Percentiles rank a stretch among this genome's conserved stretches.
Conservation (phyloP, 30 jellyfish, hydroid and myxozoan genomes). For the Catostylus mosaicus region DNA sequence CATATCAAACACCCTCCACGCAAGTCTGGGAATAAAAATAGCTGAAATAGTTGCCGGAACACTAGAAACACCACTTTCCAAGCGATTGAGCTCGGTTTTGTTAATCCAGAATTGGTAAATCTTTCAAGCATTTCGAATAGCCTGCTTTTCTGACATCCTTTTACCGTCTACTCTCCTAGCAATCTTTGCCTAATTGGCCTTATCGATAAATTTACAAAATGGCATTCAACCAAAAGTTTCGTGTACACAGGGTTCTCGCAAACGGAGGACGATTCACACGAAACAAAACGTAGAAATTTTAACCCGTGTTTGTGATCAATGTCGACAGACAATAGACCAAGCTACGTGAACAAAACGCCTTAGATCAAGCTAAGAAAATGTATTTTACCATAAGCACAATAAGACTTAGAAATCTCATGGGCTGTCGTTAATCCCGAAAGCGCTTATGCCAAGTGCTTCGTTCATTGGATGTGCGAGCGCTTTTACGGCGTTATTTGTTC, state of each 20-base stretch:
- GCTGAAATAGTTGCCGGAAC: constrained; percentile 45
- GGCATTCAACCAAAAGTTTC: constrained; percentile 65
- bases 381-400: constrained; percentile 58
- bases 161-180: constrained; percentile 41
- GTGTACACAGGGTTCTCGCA: constrained; percentile 42
- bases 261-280: constrained; percentile 21
- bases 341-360: constrained; percentile 50
- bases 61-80: constrained; percentile 23
- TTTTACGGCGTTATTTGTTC: constrained; percentile 52
- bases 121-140: constrained; percentile 66
- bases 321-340: constrained; percentile 62
- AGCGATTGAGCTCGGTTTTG: constrained; percentile 46
- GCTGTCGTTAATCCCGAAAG: constrained; percentile 61
- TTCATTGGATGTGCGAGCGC: constrained; percentile 31
- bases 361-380: constrained; percentile 47
- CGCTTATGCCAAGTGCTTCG: constrained; percentile 59
- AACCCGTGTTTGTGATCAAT: constrained; percentile 35
- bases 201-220: constrained; percentile 49
- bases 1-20: constrained; percentile 27
- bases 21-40: constrained; percentile 20
- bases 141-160: constrained; percentile 67
- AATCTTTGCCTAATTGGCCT: constrained; percentile 72
- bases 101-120: constrained; percentile 65
- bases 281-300: constrained; percentile 41
- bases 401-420: constrained; percentile 63